Conservation (phyloP, 2,797 vertebrate genomes). For the Gallinago nigripennis region DNA sequence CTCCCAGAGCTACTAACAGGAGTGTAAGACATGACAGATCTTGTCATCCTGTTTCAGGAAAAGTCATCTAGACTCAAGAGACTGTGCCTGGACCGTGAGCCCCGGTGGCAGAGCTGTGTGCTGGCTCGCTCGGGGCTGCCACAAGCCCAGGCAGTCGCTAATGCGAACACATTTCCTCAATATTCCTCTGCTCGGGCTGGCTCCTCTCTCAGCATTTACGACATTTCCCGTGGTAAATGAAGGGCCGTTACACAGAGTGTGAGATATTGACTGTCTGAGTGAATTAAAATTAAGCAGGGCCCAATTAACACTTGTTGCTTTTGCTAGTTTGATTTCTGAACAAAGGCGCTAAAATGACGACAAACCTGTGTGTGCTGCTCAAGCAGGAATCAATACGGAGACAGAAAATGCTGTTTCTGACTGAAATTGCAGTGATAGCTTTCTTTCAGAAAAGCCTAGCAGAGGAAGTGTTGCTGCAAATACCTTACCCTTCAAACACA, state of each 20-base stretch:
- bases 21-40: background rate
- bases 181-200: background rate
- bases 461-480: background rate
- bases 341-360: background rate
- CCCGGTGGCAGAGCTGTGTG: background rate
- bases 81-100: background rate
- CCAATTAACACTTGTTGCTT: conserved; percentile 27
- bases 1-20: background rate
- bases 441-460: background rate
- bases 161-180: background rate
- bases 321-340: background rate
- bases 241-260: background rate
- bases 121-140: background rate
- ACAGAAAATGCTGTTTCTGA: background rate
- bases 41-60: background rate
- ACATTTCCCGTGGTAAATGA: background rate
- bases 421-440: background rate
- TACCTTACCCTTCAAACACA: background rate
- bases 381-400: conserved; percentile 25
- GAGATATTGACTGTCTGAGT: background rate
- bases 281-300: background rate
- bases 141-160: accelerated
- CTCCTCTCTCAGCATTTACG: background rate
- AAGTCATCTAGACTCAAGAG: background rate
- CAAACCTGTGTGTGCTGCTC: background rate